These are phyloP conservation scores for Popillia japonica DNA, from an alignment of 1,140 invertebrate genomes.

Conservation along the genomic window DNA sequence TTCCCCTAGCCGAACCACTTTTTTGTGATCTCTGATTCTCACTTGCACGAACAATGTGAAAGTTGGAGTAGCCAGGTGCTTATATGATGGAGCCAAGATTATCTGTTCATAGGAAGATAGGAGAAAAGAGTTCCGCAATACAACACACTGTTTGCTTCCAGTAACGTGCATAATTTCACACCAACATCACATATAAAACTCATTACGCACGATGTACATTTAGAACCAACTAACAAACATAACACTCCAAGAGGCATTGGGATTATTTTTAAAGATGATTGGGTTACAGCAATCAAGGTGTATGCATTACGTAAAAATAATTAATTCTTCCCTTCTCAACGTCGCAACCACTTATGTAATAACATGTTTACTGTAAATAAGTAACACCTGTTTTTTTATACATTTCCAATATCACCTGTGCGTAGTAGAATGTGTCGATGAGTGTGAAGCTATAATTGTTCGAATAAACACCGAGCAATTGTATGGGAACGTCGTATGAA, in stretches of 20 bases:
- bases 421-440: background rate
- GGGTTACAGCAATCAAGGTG: background rate
- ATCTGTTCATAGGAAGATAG: too few species aligned
- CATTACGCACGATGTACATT: background rate
- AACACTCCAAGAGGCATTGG: background rate
- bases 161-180: background rate
- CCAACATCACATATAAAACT: background rate
- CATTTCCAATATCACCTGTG: conserved; percentile 15
- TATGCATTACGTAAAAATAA: background rate
- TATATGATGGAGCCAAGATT: too few species aligned
- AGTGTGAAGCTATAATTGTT: background rate
- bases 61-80: too few species aligned
- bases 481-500: background rate
- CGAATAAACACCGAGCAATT: background rate
- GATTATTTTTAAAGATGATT: conserved; percentile 33
- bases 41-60: too few species aligned
- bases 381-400: conserved; percentile 23
- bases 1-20: too few species aligned
- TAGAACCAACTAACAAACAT: background rate
- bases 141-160: background rate
- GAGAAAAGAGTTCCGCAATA: too few species aligned
- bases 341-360: background rate
- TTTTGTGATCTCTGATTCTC: too few species aligned
- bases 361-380: conserved; percentile 25
- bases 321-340: background rate